Conservation (phyloP, 2,113 vertebrate genomes). For the Archilochus colubris region DNA sequence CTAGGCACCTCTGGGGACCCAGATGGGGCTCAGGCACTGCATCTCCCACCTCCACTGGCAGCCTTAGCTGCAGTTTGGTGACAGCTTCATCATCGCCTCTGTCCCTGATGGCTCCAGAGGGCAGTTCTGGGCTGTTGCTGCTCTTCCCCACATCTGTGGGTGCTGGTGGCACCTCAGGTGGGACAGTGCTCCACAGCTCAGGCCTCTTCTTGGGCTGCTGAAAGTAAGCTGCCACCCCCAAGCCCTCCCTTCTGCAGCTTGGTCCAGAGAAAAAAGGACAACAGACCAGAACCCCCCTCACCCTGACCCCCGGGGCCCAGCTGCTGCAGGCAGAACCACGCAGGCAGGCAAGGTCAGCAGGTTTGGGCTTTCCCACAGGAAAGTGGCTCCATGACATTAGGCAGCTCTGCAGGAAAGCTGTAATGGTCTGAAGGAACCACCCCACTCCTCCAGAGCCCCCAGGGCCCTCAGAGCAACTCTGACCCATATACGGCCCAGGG, state of each 20-base stretch:
- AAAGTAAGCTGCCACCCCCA: neutral
- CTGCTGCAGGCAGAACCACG: neutral
- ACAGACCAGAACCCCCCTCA: too few species aligned
- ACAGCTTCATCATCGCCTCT: neutral
- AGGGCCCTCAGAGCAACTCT: too few species aligned
- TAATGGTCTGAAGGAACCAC: neutral
- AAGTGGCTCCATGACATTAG: accelerated
- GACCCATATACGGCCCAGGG: accelerated
- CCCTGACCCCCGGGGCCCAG: neutral
- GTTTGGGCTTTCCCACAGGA: neutral
- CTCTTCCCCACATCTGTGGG: neutral
- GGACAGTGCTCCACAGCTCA: neutral
- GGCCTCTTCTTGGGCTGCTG: neutral
- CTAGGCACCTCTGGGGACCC: neutral
- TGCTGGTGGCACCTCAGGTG: neutral
- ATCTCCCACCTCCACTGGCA: neutral
- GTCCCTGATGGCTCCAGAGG: neutral
- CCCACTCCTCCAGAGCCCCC: neutral
- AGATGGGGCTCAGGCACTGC: neutral
- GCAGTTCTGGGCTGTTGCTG: neutral
- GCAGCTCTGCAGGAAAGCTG: neutral
- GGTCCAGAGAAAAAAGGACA: neutral
- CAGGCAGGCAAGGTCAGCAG: neutral
- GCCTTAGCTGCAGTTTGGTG: neutral
- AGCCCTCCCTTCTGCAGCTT: neutral